phyloP scores from a whole-genome alignment of 2,113 vertebrate genomes.

The Protomyctophum bolini region DNA sequence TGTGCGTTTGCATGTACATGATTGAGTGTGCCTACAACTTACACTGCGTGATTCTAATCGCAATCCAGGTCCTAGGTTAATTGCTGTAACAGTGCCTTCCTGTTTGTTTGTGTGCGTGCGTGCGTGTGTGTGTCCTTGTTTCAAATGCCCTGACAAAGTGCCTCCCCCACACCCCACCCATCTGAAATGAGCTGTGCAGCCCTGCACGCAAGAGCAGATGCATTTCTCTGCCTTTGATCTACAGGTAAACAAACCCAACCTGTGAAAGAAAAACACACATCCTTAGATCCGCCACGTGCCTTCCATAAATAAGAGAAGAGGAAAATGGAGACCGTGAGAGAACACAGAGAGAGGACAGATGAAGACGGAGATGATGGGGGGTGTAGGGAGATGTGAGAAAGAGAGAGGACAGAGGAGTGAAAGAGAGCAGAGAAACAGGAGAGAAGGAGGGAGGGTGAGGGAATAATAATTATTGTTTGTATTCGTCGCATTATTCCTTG shows the following conservation, averaged over 20 bases:
- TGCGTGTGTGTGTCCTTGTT: slow-evolving; percentile 44
- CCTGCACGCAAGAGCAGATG: slow-evolving; percentile 46
- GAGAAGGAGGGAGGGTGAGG: slow-evolving; percentile 1
- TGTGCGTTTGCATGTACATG: too few species aligned
- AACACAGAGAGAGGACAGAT: slow-evolving; percentile 41
- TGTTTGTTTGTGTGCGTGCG: slow-evolving; percentile 23
- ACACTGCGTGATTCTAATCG: slow-evolving; percentile 42
- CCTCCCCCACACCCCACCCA: slow-evolving; percentile 1
- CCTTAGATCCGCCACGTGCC: slow-evolving; percentile 2
- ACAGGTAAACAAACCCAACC: slow-evolving; percentile 45
- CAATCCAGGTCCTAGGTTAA: slow-evolving; percentile 54
- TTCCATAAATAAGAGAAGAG: slow-evolving; percentile 12
- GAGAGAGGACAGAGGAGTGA: background rate
- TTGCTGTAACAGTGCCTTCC: slow-evolving; percentile 36
- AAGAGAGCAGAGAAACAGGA: background rate
- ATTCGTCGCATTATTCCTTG: too few species aligned
- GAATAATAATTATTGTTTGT: background rate
- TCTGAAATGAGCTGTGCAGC: slow-evolving; percentile 59
- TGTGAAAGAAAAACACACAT: slow-evolving; percentile 34
- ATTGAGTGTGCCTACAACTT: too few species aligned
- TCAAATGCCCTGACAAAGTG: slow-evolving; percentile 55
- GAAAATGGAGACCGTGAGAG: background rate
- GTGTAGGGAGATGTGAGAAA: background rate
- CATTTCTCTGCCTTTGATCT: slow-evolving; percentile 58
- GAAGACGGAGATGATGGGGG: slow-evolving; percentile 11